These are phyloP conservation scores for Meda fulgida DNA, from an alignment of 2,797 vertebrate genomes.

Conservation along the genomic window DNA sequence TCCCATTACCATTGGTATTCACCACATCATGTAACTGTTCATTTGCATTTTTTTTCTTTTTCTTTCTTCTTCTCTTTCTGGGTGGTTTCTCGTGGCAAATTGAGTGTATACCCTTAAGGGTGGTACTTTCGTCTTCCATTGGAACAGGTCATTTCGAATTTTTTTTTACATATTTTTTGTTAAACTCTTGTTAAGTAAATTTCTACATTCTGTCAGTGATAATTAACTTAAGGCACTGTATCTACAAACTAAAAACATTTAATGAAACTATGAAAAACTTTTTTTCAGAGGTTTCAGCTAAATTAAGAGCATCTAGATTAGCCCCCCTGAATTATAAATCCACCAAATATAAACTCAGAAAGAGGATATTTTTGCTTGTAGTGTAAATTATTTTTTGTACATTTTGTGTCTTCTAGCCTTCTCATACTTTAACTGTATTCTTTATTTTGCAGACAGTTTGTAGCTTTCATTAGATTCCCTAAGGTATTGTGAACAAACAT, in stretches of 20 bases:
- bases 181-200: slow-evolving; percentile 36
- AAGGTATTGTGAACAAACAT: slow-evolving; percentile 17
- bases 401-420: slow-evolving; percentile 34
- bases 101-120: neutral
- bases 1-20: neutral
- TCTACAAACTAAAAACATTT: slow-evolving; percentile 29
- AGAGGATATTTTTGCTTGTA: neutral
- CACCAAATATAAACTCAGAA: slow-evolving; percentile 12
- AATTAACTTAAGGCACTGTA: slow-evolving; percentile 9
- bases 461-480: slow-evolving; percentile 44
- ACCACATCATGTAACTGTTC: neutral
- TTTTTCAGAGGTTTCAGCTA: slow-evolving; percentile 34
- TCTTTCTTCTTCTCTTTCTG: neutral
- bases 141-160: neutral
- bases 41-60: neutral
- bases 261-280: slow-evolving; percentile 20
- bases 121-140: neutral
- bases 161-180: slow-evolving; percentile 25
- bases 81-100: neutral
- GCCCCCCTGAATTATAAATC: slow-evolving; percentile 34
- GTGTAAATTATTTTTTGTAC: slow-evolving; percentile 34
- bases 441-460: slow-evolving; percentile 39
- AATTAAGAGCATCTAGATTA: slow-evolving; percentile 16
- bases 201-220: slow-evolving; percentile 24
- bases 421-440: slow-evolving; percentile 48